Evolutionary conservation across 2,797 vertebrate species (phyloP), one percentile per base, ranked within the genome.

Genomic region (Naso thynnoides): DNA sequence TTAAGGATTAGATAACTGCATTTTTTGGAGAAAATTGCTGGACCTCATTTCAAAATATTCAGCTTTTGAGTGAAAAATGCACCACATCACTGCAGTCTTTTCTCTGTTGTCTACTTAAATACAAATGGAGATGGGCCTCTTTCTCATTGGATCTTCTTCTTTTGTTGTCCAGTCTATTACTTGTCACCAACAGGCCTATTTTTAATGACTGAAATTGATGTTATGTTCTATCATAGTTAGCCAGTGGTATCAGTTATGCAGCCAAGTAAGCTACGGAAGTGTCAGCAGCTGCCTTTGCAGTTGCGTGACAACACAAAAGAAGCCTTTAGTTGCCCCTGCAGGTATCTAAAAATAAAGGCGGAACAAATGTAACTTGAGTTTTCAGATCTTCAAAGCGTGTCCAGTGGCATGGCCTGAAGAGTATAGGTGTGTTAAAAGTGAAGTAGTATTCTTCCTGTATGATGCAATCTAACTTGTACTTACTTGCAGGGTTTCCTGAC

Each of bases 401-500:
- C 27, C 5, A 47, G 42, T 15, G 8, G 27, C 2, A 26, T 36
- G 1, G 3, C 26, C 8, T 11, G n/a, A 1, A 58, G 15, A 21
- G 4, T 36, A 15, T 70, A 62, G 6, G 14, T 58, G 39, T 15
- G 27, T 11, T 66, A 53, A 41, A 53, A 36, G 18, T 54, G 8
- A 48, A 24, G 4, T 1, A 6, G 1, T 31, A 0, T 16, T 61
- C 18, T 41, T 38, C 6, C 23, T 71, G 21, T 48, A 18, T 61
- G 10, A 33, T 33, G 10, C 47, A 33, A 6, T 24, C 18, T 44
- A 3, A 41, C 39, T 62, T 56, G 8, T 47, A 1, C 44, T 36
- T 36, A 36, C 10, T 36, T 84, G 36, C 81, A 99, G 97, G 96
- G 96, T 27, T 95, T 99, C 85, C 91, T 99, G 50, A 92, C 94